Evolutionary conservation across 23 tunicate species (phyloP), one percentile per base, ranked within the genome.

Genomic region (Botrylloides violaceus): DNA sequence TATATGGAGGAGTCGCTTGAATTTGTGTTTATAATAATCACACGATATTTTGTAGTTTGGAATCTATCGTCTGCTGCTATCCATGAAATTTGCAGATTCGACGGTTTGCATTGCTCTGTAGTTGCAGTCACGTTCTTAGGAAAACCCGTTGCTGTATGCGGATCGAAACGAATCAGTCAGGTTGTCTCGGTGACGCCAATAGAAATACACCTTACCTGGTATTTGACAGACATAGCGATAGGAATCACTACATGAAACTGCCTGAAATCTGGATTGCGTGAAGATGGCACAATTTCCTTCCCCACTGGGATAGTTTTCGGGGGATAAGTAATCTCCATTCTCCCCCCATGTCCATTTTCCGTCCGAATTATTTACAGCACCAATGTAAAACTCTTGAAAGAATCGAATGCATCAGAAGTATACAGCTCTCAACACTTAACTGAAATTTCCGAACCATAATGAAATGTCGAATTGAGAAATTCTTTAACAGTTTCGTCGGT

Each of bases 321-420:
- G 37, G 9, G 37, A 32, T 0, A 68, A 24, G 25, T 21, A 0
- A 0, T 35, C 53, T 19, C 74, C 74, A 2, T 43, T 43, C 7
- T n/a, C 0, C 25, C 74, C 74, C 74, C 74, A 68, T 37, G 3
- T 68, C 74, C 74, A 68, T 32, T 39, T 36, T 9, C 28, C 47
- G 28, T 15, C 63, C 4, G 53, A 9, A 43, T 43, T 56, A 6
- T 37, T 39, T 22, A 36, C 64, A 37, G 47, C 53, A 37, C 74
- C 74, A 43, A 68, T 68, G 74, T 68, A 68, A 22, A 35, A 68
- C 0, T 43, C 74, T 68, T 6, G 22, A 37, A 4, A 18, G 32
- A 64, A 32, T 25, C 21, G 24, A 20, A 0, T n/a, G n/a, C n/a
- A n/a, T n/a, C n/a, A n/a, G n/a, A n/a, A n/a, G n/a, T n/a, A n/a